phyloP scores from a whole-genome alignment of 1,140 invertebrate species.

The Drosophila navojoa region DNA sequence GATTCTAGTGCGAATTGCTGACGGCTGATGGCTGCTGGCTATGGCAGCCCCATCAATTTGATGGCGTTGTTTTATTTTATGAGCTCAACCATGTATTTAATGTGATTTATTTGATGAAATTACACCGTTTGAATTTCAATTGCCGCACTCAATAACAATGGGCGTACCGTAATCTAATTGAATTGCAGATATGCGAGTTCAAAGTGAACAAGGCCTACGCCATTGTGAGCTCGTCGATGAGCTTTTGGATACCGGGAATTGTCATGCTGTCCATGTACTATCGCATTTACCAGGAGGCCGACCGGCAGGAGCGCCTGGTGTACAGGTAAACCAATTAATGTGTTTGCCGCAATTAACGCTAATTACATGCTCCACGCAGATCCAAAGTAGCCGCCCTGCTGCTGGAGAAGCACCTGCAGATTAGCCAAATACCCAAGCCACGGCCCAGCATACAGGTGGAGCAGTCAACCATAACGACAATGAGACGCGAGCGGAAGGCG shows the following conservation, averaged over 20 bases:
- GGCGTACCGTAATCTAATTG: constrained; percentile 18
- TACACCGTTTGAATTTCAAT: constrained; percentile 12
- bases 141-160: background rate
- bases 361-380: constrained; percentile 84
- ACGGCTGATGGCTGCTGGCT: background rate
- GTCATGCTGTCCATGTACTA: constrained; percentile 98
- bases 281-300: constrained; percentile 95
- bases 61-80: background rate
- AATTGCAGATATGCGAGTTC: constrained; percentile 88
- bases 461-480: constrained; percentile 88
- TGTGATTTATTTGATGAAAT: constrained; percentile 33
- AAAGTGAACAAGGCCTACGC: constrained; percentile 95
- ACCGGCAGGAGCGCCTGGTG: constrained; percentile 95
- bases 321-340: constrained; percentile 87
- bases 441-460: constrained; percentile 86
- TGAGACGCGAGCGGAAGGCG: constrained; percentile 96
- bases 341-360: constrained; percentile 51
- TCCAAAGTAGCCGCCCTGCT: constrained; percentile 93
- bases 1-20: background rate
- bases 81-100: constrained; percentile 16
- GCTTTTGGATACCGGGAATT: constrained; percentile 98
- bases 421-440: constrained; percentile 92
- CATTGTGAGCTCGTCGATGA: constrained; percentile 95
- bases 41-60: constrained; percentile 8
- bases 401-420: constrained; percentile 93